phyloP scores from a whole-genome alignment of 2,888 invertebrate genomes.

The Eilema depressum region DNA sequence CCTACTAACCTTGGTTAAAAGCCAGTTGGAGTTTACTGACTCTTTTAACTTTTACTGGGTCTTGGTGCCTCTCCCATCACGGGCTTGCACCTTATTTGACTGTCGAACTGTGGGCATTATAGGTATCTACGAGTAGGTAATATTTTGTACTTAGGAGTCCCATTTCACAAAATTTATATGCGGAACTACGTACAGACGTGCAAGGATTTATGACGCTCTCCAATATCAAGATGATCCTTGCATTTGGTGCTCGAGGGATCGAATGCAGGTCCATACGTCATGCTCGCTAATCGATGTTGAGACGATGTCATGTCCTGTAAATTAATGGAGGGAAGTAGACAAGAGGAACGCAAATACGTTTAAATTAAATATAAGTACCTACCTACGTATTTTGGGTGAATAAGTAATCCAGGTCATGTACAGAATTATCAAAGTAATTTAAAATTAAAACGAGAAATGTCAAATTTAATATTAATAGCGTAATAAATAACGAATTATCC shows the following conservation, averaged over 20 bases:
- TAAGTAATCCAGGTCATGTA: neutral
- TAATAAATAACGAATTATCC: constrained; percentile 12
- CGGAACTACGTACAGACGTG: neutral
- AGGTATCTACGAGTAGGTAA: no score
- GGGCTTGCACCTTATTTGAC: no score
- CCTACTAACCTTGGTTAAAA: no score
- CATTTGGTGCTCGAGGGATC: neutral
- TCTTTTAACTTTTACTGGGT: no score
- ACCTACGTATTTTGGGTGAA: neutral
- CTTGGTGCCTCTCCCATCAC: no score
- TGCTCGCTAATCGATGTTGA: neutral
- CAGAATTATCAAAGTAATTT: constrained; percentile 11
- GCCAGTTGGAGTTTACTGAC: no score
- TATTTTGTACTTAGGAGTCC: neutral
- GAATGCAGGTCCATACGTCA: neutral
- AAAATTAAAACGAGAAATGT: neutral
- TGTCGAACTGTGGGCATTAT: no score
- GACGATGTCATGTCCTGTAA: neutral
- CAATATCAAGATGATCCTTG: neutral
- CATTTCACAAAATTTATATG: neutral
- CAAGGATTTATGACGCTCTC: neutral
- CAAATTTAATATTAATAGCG: constrained; percentile 9
- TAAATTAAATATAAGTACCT: neutral
- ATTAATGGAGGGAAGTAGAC: neutral
- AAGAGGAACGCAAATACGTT: no score